Conservation (phyloP, 1,140 invertebrate genomes). For the Bombus confusus region DNA sequence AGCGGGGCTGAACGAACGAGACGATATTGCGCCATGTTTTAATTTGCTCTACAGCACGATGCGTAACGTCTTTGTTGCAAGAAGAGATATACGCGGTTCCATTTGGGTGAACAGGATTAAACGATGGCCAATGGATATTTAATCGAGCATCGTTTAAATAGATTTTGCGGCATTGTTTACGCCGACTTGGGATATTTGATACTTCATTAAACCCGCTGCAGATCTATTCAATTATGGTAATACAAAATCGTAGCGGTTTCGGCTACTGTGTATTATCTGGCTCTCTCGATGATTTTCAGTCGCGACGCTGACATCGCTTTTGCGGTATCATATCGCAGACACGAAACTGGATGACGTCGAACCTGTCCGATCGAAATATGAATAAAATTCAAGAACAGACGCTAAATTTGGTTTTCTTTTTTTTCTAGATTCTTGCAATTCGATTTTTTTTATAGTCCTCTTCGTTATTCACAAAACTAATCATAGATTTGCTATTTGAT, state of each 20-base stretch:
- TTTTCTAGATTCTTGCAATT: no score
- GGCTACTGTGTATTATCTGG: background rate
- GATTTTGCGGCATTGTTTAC: slow-evolving; percentile 38
- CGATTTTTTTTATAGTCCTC: no score
- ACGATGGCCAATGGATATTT: slow-evolving; percentile 40
- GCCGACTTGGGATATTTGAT: slow-evolving; percentile 22
- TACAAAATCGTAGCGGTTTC: slow-evolving; percentile 13
- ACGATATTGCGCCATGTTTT: slow-evolving; percentile 21
- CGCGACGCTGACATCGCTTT: background rate
- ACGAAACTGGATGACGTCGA: background rate
- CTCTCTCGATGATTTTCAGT: background rate
- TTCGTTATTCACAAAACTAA: no score
- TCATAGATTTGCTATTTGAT: background rate
- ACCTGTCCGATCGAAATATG: no score
- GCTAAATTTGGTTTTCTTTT: no score
- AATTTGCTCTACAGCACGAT: slow-evolving; percentile 11
- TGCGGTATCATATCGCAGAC: no score
- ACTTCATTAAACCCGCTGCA: slow-evolving; percentile 19
- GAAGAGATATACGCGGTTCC: slow-evolving; percentile 33
- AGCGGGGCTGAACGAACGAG: background rate
- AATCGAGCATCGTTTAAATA: slow-evolving; percentile 38
- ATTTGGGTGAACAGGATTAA: slow-evolving; percentile 30
- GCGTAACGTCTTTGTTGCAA: slow-evolving; percentile 41
- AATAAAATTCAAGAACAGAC: background rate
- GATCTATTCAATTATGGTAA: slow-evolving; percentile 41